These are phyloP conservation scores for Hozukius guyotensis DNA, from an alignment of 2,797 vertebrate species.

Conservation along the genomic window DNA sequence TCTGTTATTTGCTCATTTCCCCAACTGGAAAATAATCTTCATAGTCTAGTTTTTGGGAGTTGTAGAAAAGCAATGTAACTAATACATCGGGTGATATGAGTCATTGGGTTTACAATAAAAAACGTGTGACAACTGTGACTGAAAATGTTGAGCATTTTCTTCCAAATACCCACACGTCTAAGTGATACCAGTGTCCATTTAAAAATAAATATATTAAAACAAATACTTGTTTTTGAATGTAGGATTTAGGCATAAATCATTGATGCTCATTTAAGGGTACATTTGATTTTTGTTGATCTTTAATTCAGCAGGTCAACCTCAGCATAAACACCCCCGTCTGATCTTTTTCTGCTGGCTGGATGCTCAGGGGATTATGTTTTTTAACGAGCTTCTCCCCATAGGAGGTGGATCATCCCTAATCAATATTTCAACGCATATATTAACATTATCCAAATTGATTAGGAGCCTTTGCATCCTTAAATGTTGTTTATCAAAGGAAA, in stretches of 20 bases:
- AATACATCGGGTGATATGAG: neutral
- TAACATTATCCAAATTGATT: conserved; percentile 84
- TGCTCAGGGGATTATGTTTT: conserved; percentile 77
- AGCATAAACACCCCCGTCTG: conserved; percentile 76
- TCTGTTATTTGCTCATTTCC: neutral
- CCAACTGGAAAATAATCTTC: neutral
- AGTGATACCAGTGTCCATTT: neutral
- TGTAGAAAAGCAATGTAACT: neutral
- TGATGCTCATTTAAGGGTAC: conserved; percentile 75
- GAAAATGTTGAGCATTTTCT: neutral
- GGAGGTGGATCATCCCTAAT: conserved; percentile 80
- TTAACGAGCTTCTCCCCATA: conserved; percentile 75
- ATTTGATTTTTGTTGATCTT: conserved; percentile 84
- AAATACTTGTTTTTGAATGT: conserved; percentile 44
- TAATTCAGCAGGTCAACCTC: conserved; percentile 83
- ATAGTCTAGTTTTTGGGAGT: neutral
- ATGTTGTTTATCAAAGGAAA: conserved; percentile 79
- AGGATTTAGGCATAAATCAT: conserved; percentile 67
- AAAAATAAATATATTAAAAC: conserved; percentile 31
- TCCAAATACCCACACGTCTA: neutral
- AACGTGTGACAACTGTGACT: neutral
- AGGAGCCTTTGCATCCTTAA: conserved; percentile 58
- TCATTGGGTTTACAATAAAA: neutral
- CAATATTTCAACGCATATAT: conserved; percentile 86
- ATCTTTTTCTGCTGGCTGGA: conserved; percentile 78